These are phyloP conservation scores for Brachyhypopomus gauderio DNA, from an alignment of 2,113 vertebrate species.

Conservation along the genomic window DNA sequence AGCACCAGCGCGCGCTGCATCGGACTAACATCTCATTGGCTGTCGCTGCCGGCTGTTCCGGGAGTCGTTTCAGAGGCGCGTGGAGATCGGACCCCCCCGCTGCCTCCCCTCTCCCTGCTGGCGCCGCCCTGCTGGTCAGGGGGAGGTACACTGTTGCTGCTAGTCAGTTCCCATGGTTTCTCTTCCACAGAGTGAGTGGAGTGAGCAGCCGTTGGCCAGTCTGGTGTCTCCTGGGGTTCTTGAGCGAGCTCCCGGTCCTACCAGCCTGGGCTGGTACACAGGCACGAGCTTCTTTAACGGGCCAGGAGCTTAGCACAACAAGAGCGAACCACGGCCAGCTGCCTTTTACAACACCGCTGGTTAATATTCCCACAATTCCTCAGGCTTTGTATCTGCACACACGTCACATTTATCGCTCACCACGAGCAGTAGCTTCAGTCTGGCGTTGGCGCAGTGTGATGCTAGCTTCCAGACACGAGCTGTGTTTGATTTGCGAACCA, in stretches of 20 bases:
- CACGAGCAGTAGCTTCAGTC: too few species aligned
- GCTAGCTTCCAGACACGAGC: too few species aligned
- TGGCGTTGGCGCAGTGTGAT: too few species aligned
- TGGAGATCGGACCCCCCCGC: conserved; percentile 28
- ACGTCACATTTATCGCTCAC: too few species aligned
- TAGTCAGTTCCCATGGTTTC: conserved; percentile 28
- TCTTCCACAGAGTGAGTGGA: conserved; percentile 26
- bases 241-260: neutral
- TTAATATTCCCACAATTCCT: too few species aligned
- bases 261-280: neutral
- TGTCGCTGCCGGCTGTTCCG: conserved; percentile 34
- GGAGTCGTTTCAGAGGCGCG: conserved; percentile 41
- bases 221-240: conserved; percentile 40
- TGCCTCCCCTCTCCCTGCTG: conserved; percentile 23
- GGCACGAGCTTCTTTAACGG: conserved; percentile 13
- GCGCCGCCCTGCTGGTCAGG: conserved; percentile 12
- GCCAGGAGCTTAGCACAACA: conserved; percentile 21
- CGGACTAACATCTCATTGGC: conserved; percentile 16
- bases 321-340: neutral
- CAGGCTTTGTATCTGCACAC: too few species aligned
- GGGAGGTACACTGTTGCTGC: conserved; percentile 42
- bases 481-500: too few species aligned
- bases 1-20: neutral
- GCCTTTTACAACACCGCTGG: too few species aligned
- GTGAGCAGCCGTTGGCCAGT: conserved; percentile 44